Evolutionary conservation across 1,140 invertebrate genomes (phyloP).

Genomic region (Calephelis virginiensis): DNA sequence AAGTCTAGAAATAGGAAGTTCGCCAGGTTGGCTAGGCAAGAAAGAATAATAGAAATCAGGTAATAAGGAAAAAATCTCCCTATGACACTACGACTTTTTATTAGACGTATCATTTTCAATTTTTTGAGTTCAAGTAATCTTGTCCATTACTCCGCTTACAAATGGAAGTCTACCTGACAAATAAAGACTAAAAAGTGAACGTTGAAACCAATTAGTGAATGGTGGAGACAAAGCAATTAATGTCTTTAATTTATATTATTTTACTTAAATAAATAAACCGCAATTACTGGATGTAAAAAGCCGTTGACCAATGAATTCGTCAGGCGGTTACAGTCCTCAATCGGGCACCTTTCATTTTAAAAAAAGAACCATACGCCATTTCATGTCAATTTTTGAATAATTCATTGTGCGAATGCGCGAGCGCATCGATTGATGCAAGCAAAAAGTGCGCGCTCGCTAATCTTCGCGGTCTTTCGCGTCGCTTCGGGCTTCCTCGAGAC

Average conservation of each 20-base stretch:
- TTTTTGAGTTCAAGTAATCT: too few species aligned
- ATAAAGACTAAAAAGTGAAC: not conserved
- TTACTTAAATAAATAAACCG: conserved; percentile 51
- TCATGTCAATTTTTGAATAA: conserved; percentile 79
- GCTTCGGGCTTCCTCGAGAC: conserved; percentile 61
- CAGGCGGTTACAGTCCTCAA: conserved; percentile 77
- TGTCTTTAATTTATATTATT: conserved; percentile 21
- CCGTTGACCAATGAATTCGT: conserved; percentile 77
- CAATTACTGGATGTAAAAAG: conserved; percentile 71
- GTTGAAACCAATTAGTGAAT: not conserved
- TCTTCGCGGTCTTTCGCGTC: conserved; percentile 68
- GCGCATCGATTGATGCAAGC: conserved; percentile 77
- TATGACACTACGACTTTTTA: too few species aligned
- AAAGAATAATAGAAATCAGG: too few species aligned
- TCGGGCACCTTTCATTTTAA: conserved; percentile 76
- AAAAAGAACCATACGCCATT: conserved; percentile 78
- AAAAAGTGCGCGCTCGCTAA: conserved; percentile 75
- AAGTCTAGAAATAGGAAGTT: too few species aligned
- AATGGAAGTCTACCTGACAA: not conserved
- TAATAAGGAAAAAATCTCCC: too few species aligned
- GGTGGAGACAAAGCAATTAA: conserved; percentile 18
- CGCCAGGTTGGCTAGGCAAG: too few species aligned
- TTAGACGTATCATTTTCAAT: too few species aligned
- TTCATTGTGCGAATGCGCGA: conserved; percentile 75
- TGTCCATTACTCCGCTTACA: too few species aligned